These are phyloP conservation scores for Sebastes goodei DNA, from an alignment of 2,797 vertebrate genomes.

Conservation along the genomic window DNA sequence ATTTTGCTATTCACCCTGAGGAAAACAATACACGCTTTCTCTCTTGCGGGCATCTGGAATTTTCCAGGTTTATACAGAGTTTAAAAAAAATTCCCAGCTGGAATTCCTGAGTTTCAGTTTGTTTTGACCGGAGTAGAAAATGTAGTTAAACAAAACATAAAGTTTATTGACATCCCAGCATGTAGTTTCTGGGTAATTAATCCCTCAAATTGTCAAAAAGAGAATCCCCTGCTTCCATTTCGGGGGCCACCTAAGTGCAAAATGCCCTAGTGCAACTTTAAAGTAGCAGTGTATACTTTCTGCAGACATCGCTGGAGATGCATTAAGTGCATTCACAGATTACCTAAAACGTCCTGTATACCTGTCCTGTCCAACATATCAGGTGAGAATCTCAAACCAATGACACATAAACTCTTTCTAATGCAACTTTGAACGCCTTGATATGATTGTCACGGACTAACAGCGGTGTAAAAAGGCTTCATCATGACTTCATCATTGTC, in stretches of 20 bases:
- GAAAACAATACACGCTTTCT: background rate
- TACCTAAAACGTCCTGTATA: background rate
- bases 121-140: background rate
- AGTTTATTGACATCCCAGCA: constrained; percentile 29
- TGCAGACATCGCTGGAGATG: constrained; percentile 4
- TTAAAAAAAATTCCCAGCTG: background rate
- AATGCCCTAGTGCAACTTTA: background rate
- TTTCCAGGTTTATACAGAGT: background rate
- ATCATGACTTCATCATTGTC: background rate
- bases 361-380: background rate
- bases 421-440: background rate
- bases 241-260: background rate
- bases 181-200: constrained; percentile 37
- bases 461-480: background rate
- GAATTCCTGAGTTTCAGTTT: background rate
- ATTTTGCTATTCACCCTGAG: background rate
- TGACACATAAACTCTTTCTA: background rate
- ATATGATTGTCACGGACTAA: background rate
- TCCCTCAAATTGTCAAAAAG: constrained; percentile 9
- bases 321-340: constrained; percentile 33
- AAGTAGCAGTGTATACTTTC: background rate
- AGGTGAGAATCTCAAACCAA: background rate
- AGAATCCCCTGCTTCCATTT: background rate
- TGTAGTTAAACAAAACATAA: background rate
- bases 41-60: fast-evolving